Conservation (phyloP, 1,140 invertebrate species). For the Bombus picipes region DNA sequence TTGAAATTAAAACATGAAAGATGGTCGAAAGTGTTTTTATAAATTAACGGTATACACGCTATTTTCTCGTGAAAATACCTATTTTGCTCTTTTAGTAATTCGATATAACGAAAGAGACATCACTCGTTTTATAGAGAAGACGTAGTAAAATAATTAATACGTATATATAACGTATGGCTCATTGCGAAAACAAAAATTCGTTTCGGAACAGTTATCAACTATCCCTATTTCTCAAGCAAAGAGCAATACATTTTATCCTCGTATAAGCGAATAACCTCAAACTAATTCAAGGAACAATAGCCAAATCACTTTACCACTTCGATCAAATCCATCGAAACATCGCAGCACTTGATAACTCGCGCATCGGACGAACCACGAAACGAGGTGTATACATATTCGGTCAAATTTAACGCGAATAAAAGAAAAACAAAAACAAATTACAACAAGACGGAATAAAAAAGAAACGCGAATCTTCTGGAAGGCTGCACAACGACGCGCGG, state of each 20-base stretch:
- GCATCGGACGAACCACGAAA: neutral
- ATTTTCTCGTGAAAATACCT: neutral
- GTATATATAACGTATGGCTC: too few relatives aligned
- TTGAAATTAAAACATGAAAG: neutral
- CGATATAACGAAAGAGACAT: too few relatives aligned
- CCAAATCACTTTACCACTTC: neutral
- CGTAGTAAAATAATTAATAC: too few relatives aligned
- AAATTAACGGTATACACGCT: neutral
- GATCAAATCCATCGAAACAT: neutral
- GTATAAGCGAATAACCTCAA: neutral
- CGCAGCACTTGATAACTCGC: neutral
- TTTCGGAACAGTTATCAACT: too few relatives aligned
- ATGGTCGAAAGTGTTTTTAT: neutral
- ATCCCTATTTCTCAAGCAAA: too few relatives aligned
- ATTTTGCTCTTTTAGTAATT: too few relatives aligned
- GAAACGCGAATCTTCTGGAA: conserved; percentile 5
- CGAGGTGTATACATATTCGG: neutral
- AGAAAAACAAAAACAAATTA: neutral
- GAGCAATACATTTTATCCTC: too few relatives aligned
- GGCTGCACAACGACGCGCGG: conserved; percentile 1
- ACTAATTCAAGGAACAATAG: neutral
- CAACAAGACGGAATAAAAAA: neutral
- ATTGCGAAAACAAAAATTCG: too few relatives aligned
- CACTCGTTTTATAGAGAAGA: too few relatives aligned
- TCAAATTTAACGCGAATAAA: neutral